Base-by-base conservation (phyloP, 2,113 vertebrate species). In the Fregetta grallaria region DNA sequence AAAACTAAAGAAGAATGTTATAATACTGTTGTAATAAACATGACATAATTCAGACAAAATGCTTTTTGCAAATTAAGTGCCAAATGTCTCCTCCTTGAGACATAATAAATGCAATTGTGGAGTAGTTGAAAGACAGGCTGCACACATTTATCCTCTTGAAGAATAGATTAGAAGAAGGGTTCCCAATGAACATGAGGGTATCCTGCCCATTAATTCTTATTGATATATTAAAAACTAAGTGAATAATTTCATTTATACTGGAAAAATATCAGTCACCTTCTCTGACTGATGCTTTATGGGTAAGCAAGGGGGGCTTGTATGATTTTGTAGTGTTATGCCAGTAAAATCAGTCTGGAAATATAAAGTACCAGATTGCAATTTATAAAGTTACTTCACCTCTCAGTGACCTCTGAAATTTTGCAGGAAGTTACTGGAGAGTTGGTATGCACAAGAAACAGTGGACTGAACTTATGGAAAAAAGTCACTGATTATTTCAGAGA, bases 31-130 rank as follows among this genome's bases (percentile, higher is more conserved):
- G 59, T 59, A 80, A 94, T 88, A 95, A 95, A 91, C 49, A 82
- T 34, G 34, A 67, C 61, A 96, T 79, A 89, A 94, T 83, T 94
- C 73, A 85, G 91, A 87, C 66, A 94, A 95, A 96, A 89, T 36
- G 63, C 21, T 95, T 91, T 95, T 96, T 86, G 67, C 50, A 86
- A 91, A 95, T 92, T 42, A 91, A 92, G 62, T 86, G 80, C n/a
- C 80, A 96, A 91, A 65, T 32, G 9, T 63, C 55, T 97, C 62
- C 70, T 96, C 73, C 92, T 94, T 84, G 65, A 92, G 71, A 94
- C 15, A 30, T 76, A 94, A 94, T 82, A 92, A 95, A 88, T 87
- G 62, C 45, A 66, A 10, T 30, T 76, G 45, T 90, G 70, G 42
- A 92, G 40, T 75, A 63, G 47, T 5, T 91, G 80, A 94, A 94